A percentile compares a stretch with the other conserved stretches of the same genome.
phyloP scores from a whole-genome alignment of 1,140 invertebrate genomes.

The Acyrthosiphon pisum region DNA sequence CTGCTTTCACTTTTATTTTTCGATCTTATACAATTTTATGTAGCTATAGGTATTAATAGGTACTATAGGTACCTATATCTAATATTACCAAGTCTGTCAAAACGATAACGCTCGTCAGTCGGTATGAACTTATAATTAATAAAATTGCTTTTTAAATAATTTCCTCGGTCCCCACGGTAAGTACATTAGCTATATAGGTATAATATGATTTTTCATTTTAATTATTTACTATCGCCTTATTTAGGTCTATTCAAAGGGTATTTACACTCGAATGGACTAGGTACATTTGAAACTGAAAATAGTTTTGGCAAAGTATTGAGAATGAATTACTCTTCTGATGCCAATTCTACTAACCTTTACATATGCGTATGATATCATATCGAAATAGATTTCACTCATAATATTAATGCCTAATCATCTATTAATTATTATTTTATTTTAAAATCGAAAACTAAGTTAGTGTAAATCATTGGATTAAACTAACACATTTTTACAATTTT shows the following conservation, averaged over 20 bases:
- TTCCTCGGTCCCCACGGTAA: too few relatives aligned
- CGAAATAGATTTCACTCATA: neutral
- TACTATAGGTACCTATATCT: neutral
- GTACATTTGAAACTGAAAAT: neutral
- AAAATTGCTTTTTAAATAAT: too few relatives aligned
- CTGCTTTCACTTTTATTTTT: neutral
- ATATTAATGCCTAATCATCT: neutral
- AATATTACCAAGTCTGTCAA: neutral
- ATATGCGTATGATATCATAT: neutral
- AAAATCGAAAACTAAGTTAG: neutral
- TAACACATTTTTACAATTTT: neutral
- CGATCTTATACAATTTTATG: neutral
- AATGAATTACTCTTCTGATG: neutral
- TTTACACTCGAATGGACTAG: neutral
- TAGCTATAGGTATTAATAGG: neutral
- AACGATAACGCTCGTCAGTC: neutral
- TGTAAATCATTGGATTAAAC: neutral
- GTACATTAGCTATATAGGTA: neutral
- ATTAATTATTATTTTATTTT: neutral
- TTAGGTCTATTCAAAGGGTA: neutral
- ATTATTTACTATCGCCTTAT: neutral
- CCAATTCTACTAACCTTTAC: conserved; percentile 25
- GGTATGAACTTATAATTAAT: too few relatives aligned
- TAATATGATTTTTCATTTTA: neutral
- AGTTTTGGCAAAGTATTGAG: neutral